These are phyloP conservation scores for Enteromius mattozi DNA, from an alignment of 2,797 vertebrate genomes.

Conservation along the genomic window DNA sequence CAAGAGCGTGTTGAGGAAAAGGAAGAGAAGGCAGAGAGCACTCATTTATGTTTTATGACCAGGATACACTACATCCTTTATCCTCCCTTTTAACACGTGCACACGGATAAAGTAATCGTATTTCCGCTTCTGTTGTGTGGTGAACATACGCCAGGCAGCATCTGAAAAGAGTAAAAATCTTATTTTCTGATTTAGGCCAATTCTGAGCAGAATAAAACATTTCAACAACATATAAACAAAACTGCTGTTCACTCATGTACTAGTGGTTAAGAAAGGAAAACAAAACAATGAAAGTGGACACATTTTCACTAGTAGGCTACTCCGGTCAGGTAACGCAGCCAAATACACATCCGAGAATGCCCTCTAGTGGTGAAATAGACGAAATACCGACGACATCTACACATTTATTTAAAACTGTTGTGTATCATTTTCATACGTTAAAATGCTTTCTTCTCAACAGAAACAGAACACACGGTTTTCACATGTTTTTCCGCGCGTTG, in stretches of 20 bases:
- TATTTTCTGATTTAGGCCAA: background rate
- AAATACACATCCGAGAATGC: conserved; percentile 3
- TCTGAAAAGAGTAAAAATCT: background rate
- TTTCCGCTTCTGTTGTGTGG: background rate
- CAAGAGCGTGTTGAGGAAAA: conserved; percentile 56
- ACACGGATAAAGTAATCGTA: background rate
- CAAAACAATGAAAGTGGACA: background rate
- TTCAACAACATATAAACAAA: background rate
- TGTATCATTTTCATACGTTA: background rate
- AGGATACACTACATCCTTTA: conserved; percentile 34
- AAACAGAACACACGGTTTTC: background rate
- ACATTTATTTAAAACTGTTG: background rate
- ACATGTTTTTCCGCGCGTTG: background rate
- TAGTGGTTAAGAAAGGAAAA: background rate
- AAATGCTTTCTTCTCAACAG: background rate
- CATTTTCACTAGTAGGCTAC: too few species aligned
- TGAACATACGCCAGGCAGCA: background rate
- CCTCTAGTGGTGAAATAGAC: conserved; percentile 43
- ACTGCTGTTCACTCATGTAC: background rate
- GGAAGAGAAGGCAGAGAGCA: conserved; percentile 18
- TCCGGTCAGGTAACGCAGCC: background rate
- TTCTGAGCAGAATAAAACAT: background rate
- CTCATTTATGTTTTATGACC: conserved; percentile 42
- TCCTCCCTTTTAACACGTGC: conserved; percentile 6
- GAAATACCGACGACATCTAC: background rate